Conservation (phyloP, 2,797 vertebrate genomes). For the Sciaenops ocellatus region DNA sequence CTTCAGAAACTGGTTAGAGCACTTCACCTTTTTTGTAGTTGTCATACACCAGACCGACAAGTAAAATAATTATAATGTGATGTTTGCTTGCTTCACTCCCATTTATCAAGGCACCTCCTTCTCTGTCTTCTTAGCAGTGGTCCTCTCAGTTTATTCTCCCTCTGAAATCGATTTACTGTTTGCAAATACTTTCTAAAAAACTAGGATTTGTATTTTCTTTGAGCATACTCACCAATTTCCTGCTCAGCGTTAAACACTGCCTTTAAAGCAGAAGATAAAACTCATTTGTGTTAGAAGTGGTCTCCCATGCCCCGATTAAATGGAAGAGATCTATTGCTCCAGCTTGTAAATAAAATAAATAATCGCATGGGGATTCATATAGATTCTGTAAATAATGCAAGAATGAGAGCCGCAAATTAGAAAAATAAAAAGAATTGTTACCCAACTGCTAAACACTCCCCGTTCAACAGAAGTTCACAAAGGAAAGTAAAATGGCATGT, state of each 20-base stretch:
- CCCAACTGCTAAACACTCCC: background rate
- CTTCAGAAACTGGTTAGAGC: background rate
- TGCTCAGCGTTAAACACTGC: constrained; percentile 24
- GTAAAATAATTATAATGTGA: background rate
- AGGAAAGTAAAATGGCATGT: constrained; percentile 5
- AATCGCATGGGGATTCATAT: constrained; percentile 42
- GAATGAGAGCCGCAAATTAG: constrained; percentile 14
- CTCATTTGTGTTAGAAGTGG: background rate
- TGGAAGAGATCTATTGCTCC: constrained; percentile 26
- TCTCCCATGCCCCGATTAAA: constrained; percentile 41
- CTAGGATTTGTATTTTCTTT: constrained; percentile 13
- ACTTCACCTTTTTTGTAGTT: constrained; percentile 2
- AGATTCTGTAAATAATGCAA: constrained; percentile 55
- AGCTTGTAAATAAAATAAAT: constrained; percentile 40
- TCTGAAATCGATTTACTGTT: constrained; percentile 65
- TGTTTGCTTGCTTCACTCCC: constrained; percentile 15
- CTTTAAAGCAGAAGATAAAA: constrained; percentile 40
- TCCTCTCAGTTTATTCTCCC: constrained; percentile 40
- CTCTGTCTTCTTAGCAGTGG: constrained; percentile 60
- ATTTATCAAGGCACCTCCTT: constrained; percentile 39
- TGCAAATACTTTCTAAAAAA: constrained; percentile 36
- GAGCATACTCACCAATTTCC: constrained; percentile 20
- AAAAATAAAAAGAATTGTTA: constrained; percentile 39
- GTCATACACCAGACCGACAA: constrained; percentile 20
- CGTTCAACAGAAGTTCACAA: constrained; percentile 9